phyloP scores from a whole-genome alignment of 2,113 vertebrate genomes.

The Albula glossodonta region DNA sequence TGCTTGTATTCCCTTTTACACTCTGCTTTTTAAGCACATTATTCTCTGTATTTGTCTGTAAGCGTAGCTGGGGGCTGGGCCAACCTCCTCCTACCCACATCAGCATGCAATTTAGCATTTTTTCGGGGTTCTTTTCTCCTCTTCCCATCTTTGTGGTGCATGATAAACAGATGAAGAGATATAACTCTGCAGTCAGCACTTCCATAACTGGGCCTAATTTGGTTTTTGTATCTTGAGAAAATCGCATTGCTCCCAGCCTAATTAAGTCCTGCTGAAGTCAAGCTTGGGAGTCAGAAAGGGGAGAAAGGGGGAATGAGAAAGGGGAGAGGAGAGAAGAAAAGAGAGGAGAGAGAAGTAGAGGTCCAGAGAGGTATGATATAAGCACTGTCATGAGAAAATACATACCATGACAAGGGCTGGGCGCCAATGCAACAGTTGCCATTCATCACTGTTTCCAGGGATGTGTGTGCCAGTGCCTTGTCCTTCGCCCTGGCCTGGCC shows the following conservation, averaged over 20 bases:
- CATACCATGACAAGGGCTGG: neutral
- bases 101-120: slow-evolving; percentile 55
- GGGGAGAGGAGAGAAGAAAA: neutral
- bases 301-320: neutral
- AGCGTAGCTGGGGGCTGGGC: slow-evolving; percentile 11
- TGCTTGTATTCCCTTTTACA: slow-evolving; percentile 30
- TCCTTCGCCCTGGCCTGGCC: neutral
- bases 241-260: slow-evolving; percentile 44
- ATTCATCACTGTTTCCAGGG: neutral
- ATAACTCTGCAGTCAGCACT: slow-evolving; percentile 54
- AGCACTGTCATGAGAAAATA: neutral
- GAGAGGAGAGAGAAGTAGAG: neutral
- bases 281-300: slow-evolving; percentile 30
- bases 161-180: slow-evolving; percentile 60
- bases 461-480: neutral
- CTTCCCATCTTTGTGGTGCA: slow-evolving; percentile 44
- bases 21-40: slow-evolving; percentile 27
- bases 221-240: slow-evolving; percentile 51
- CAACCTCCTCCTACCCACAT: slow-evolving; percentile 37
- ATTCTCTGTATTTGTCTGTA: slow-evolving; percentile 18
- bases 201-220: slow-evolving; percentile 48
- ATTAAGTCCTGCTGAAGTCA: slow-evolving; percentile 47
- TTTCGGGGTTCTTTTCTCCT: neutral
- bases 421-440: neutral
- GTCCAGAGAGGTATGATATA: neutral